Evolutionary conservation across 2,888 invertebrate species (phyloP), one percentile per base, ranked within the genome.

Genomic region (Anoncus sp.): DNA sequence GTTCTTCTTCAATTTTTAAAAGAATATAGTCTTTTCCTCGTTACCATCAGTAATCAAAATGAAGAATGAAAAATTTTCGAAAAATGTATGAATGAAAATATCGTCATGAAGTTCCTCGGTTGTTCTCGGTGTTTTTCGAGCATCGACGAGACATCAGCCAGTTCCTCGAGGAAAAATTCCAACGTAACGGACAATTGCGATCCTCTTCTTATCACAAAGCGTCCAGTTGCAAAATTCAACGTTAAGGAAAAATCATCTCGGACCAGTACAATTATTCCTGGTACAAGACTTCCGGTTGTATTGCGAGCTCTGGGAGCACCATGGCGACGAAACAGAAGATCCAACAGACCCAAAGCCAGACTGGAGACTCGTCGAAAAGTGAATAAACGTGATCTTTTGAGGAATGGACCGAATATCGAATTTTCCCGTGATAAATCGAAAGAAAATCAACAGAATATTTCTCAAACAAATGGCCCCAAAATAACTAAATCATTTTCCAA

Each of bases 201-300:
- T 81, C 90, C 89, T 3, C 77, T 90, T 40, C 83, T 88, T 27
- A 87, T 86, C 45, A 88, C 88, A 27, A 89, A 87, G 71, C 82
- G 85, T 1, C 87, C 90, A 0, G 59, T 53, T 7, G 57, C 71
- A 9, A 84, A 80, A 69, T 27, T 80, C 67, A 60, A 24, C 10
- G 40, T 27, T n/a, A 69, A 45, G 5, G 81, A 77, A 60, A 84
- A 78, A 45, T 65, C 81, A 4, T 31, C 70, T 1, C 62, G 70
- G 24, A 83, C 62, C 76, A 81, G 60, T 24, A 57, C 55, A 7
- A 51, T 70, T n/a, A 57, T 51, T 45, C 27, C 71, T 6, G 24
- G 49, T 1, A 24, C 24, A 1, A 62, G 62, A 59, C 14, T 71
- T 60, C 70, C 77, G 3, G 22, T 55, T 4, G 47, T 78, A n/a